Evolutionary conservation across 2,113 vertebrate genomes (phyloP).

Genomic region (Probosciger aterrimus): DNA sequence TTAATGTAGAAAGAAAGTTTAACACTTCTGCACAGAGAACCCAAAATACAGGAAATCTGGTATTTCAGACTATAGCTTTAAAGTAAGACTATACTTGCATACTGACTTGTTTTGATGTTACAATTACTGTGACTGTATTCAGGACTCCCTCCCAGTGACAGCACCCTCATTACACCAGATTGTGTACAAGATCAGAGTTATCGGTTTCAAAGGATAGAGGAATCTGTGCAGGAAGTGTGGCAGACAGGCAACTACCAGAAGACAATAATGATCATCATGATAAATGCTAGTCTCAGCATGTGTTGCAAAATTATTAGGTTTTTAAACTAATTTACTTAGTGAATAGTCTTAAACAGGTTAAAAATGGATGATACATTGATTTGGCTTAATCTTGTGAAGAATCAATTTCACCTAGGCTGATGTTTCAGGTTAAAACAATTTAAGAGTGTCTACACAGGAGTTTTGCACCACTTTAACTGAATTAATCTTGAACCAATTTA

Average conservation of each 20-base stretch:
- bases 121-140: background rate
- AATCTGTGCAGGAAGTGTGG: background rate
- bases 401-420: background rate
- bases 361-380: constrained; percentile 43
- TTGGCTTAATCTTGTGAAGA: constrained; percentile 7
- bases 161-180: background rate
- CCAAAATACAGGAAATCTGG: background rate
- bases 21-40: background rate
- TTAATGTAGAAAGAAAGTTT: background rate
- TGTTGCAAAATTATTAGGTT: background rate
- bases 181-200: background rate
- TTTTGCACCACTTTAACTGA: background rate
- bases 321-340: constrained; percentile 26
- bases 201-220: background rate
- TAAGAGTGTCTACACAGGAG: background rate
- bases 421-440: constrained; percentile 15
- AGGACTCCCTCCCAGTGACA: background rate
- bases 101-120: background rate
- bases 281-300: background rate
- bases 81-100: background rate
- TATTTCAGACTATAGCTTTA: background rate
- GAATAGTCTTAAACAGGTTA: constrained; percentile 5
- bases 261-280: background rate
- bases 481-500: constrained; percentile 15
- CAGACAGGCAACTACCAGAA: background rate